phyloP scores from a whole-genome alignment of 2,888 invertebrate species.

The Lasius platythorax region DNA sequence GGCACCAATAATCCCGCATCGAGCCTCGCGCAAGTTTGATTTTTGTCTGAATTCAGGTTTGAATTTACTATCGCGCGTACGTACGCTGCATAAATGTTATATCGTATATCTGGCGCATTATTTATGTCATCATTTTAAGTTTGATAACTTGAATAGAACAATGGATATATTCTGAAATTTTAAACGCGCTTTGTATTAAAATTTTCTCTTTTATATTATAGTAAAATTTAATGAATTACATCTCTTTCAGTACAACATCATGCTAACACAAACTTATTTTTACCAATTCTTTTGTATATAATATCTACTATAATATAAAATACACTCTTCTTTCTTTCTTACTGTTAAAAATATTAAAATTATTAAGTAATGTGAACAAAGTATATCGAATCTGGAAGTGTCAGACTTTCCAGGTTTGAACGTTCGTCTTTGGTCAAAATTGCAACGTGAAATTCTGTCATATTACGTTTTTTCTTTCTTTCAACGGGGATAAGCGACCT shows the following conservation, averaged over 20 bases:
- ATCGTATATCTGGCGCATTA: conserved; percentile 31
- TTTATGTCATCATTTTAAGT: conserved; percentile 42
- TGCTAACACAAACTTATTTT: not conserved
- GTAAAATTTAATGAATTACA: not conserved
- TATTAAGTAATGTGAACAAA: not conserved
- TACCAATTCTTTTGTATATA: not conserved
- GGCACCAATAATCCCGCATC: conserved; percentile 34
- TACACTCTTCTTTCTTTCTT: not conserved
- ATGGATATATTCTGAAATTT: conserved; percentile 5
- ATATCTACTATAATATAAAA: not conserved
- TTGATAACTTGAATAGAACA: conserved; percentile 14
- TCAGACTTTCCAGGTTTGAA: not conserved
- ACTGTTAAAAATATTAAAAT: not conserved
- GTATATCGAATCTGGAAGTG: not conserved
- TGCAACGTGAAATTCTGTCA: conserved; percentile 60
- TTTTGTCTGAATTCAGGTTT: conserved; percentile 53
- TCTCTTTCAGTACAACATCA: not conserved
- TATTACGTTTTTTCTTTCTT: conserved; percentile 32
- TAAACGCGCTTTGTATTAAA: not conserved
- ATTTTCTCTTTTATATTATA: not conserved
- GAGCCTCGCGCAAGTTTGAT: conserved; percentile 35
- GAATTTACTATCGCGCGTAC: conserved; percentile 53
- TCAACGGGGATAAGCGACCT: conserved; percentile 71
- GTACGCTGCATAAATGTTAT: conserved; percentile 48
- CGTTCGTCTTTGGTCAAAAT: not conserved